Percentiles rank a stretch among this genome's conserved stretches.
Evolutionary conservation across 2,113 vertebrate genomes (phyloP).

Genomic region (Zingel zingel): DNA sequence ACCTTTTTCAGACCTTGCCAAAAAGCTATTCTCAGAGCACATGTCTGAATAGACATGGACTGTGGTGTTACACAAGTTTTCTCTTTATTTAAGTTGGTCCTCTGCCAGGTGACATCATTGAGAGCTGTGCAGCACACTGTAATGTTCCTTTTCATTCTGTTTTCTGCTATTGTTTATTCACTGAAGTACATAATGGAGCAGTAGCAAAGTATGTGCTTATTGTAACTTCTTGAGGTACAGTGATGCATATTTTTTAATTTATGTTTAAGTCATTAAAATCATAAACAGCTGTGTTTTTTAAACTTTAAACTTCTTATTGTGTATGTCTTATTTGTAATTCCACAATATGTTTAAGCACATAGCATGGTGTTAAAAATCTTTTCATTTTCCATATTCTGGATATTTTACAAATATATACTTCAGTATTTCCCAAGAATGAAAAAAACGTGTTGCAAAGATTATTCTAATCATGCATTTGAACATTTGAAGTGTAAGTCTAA

Average conservation of each 20-base stretch:
- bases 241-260: neutral
- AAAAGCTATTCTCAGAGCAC: slow-evolving; percentile 75
- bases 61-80: slow-evolving; percentile 71
- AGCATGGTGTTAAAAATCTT: neutral
- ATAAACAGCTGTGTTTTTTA: neutral
- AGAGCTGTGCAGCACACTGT: slow-evolving; percentile 52
- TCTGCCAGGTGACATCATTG: slow-evolving; percentile 75
- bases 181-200: slow-evolving; percentile 29
- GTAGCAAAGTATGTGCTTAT: slow-evolving; percentile 17
- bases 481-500: neutral
- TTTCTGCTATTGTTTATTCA: slow-evolving; percentile 45
- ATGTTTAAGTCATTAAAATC: neutral
- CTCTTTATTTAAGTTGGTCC: slow-evolving; percentile 73
- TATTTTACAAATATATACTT: neutral
- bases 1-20: slow-evolving; percentile 78
- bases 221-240: neutral
- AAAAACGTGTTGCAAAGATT: neutral
- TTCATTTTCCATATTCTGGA: neutral
- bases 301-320: neutral
- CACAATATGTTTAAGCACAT: neutral
- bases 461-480: neutral
- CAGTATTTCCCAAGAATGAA: neutral
- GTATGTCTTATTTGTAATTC: neutral
- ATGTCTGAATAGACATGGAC: slow-evolving; percentile 75
- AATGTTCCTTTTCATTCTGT: slow-evolving; percentile 49